Evolutionary conservation across 2,888 invertebrate species (phyloP).

Genomic region (Rhagonycha fulva): DNA sequence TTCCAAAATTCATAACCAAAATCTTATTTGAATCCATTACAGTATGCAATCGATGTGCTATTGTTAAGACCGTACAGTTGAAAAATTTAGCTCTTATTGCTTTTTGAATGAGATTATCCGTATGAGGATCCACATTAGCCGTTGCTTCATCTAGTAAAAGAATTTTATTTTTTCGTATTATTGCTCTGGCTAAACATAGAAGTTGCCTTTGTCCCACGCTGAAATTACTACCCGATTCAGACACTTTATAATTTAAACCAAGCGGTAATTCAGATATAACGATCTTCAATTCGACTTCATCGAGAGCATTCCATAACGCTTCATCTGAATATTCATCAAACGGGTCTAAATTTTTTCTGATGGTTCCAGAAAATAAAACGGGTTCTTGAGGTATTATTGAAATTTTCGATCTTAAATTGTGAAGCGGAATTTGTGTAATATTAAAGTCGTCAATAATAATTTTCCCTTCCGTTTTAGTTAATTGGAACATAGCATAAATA

Average conservation of each 20-base stretch:
- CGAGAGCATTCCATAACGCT: conserved; percentile 77
- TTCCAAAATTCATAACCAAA: conserved; percentile 76
- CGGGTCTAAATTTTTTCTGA: conserved; percentile 85
- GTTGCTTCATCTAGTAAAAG: conserved; percentile 67
- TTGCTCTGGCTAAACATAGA: conserved; percentile 66
- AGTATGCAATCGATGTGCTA: conserved; percentile 79
- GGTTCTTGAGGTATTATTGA: conserved; percentile 83
- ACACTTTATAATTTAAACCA: conserved; percentile 68
- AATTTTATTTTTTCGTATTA: conserved; percentile 48
- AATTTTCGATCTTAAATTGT: conserved; percentile 70
- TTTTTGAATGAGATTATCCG: conserved; percentile 72
- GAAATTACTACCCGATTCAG: conserved; percentile 61
- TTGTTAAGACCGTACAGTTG: conserved; percentile 76
- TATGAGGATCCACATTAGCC: conserved; percentile 75
- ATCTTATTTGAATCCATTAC: conserved; percentile 82
- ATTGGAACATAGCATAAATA: conserved; percentile 73
- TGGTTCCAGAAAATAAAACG: conserved; percentile 78
- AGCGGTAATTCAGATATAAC: conserved; percentile 64
- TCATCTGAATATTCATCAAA: conserved; percentile 76
- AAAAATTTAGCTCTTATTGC: conserved; percentile 73
- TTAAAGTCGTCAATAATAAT: conserved; percentile 77
- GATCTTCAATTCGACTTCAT: conserved; percentile 75
- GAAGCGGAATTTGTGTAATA: conserved; percentile 67
- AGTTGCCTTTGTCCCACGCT: conserved; percentile 61
- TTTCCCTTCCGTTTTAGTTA: conserved; percentile 73